Conservation (phyloP, 1,140 invertebrate genomes). For the Drosophila albomicans region DNA sequence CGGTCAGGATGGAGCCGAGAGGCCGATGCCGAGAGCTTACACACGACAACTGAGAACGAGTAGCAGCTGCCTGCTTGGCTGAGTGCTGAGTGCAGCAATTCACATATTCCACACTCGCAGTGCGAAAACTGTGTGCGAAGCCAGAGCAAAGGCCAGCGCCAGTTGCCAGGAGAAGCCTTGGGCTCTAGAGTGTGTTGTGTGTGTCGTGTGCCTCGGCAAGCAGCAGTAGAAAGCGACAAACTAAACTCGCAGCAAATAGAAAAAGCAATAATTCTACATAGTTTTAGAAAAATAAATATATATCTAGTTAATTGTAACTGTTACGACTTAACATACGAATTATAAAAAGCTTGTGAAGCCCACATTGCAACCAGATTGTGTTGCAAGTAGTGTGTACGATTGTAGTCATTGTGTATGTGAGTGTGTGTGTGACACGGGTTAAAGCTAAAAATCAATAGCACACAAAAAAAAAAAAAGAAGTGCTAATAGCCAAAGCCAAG, state of each 20-base stretch:
- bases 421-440: background rate
- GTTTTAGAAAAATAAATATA: slow-evolving; percentile 24
- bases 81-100: slow-evolving; percentile 20
- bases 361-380: background rate
- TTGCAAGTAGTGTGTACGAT: background rate
- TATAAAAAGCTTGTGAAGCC: background rate
- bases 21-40: slow-evolving; percentile 16
- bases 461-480: background rate
- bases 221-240: slow-evolving; percentile 12
- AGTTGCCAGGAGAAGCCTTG: slow-evolving; percentile 30
- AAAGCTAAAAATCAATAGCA: slow-evolving; percentile 34
- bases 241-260: background rate
- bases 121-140: slow-evolving; percentile 52
- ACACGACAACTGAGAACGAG: background rate
- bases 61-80: slow-evolving; percentile 12
- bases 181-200: slow-evolving; percentile 5
- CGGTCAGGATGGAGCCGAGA: slow-evolving; percentile 65
- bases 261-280: slow-evolving; percentile 20
- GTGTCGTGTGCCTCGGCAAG: slow-evolving; percentile 18
- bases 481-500: background rate
- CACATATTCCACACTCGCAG: slow-evolving; percentile 30
- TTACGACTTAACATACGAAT: background rate
- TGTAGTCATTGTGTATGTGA: background rate
- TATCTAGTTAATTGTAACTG: background rate
- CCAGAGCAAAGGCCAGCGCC: slow-evolving; percentile 32